phyloP scores from a whole-genome alignment of 2,797 vertebrate species.

The Channa striata region DNA sequence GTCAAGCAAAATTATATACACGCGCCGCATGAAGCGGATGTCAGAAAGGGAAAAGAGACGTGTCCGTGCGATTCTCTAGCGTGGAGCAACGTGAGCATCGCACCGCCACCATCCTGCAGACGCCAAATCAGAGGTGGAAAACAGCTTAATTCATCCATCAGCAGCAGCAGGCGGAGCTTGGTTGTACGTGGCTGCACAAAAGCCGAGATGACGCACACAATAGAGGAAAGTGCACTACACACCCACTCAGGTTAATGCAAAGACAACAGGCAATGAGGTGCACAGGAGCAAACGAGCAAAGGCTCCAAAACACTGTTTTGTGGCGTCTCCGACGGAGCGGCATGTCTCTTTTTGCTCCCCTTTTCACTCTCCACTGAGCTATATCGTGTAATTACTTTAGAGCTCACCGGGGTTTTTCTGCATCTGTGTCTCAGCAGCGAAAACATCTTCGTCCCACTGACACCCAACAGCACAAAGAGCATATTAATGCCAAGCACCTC shows the following conservation, averaged over 20 bases:
- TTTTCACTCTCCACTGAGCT: conserved; percentile 23
- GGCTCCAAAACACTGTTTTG: neutral
- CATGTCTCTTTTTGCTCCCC: neutral
- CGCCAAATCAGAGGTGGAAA: conserved; percentile 62
- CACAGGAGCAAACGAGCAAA: neutral
- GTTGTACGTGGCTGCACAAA: too few species aligned
- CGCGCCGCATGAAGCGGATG: neutral
- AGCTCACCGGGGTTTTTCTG: conserved; percentile 6
- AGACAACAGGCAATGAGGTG: neutral
- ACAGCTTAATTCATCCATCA: conserved; percentile 55
- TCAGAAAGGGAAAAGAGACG: conserved; percentile 20
- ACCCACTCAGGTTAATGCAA: conserved; percentile 24
- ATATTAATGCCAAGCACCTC: conserved; percentile 20
- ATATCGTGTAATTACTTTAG: conserved; percentile 34
- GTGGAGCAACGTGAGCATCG: conserved; percentile 39
- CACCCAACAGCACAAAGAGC: conserved; percentile 29
- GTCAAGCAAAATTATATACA: conserved; percentile 6
- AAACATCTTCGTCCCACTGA: conserved; percentile 39
- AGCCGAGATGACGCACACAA: too few species aligned
- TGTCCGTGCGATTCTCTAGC: conserved; percentile 35
- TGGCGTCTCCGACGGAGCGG: neutral
- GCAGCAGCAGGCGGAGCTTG: conserved; percentile 36
- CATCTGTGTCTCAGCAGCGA: conserved; percentile 21
- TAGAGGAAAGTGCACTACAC: neutral
- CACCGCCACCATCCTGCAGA: neutral